A percentile compares a stretch with the other conserved stretches of the same genome.
Conservation (phyloP, 2,888 invertebrate species). For the Ferdinandea cuprea region DNA sequence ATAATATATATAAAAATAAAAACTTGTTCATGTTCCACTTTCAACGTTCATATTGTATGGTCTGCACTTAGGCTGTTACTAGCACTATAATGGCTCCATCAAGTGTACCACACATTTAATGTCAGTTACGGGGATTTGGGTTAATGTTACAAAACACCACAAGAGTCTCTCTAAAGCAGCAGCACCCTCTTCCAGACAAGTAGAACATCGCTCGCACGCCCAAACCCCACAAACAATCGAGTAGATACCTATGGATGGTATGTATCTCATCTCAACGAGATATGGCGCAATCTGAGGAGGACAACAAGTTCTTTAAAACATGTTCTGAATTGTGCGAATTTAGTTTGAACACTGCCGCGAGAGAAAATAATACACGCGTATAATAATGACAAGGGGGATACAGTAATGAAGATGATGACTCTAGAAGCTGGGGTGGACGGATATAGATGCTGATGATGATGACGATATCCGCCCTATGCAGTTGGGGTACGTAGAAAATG, state of each 20-base stretch:
- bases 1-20: constrained; percentile 20
- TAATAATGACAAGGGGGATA: constrained; percentile 16
- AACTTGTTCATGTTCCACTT: constrained; percentile 34
- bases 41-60: constrained; percentile 4
- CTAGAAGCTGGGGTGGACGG: neutral
- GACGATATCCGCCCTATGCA: constrained; percentile 14
- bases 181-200: constrained; percentile 28
- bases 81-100: constrained; percentile 19
- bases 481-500: constrained; percentile 11
- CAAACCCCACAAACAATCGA: constrained; percentile 17
- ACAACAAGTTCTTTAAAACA: constrained; percentile 25
- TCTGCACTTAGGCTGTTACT: constrained; percentile 36
- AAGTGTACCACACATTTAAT: constrained; percentile 55
- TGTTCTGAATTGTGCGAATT: constrained; percentile 31
- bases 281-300: constrained; percentile 6
- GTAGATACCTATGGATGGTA: no score
- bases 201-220: constrained; percentile 1
- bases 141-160: constrained; percentile 62
- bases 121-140: constrained; percentile 59
- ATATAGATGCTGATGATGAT: constrained; percentile 13
- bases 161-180: constrained; percentile 27
- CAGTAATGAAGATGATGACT: constrained; percentile 15
- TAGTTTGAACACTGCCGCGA: constrained; percentile 13
- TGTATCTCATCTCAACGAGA: constrained; percentile 15
- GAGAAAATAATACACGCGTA: constrained; percentile 39